Evolutionary conservation across 2,888 invertebrate species (phyloP).

Genomic region (Chironomus riparius): DNA sequence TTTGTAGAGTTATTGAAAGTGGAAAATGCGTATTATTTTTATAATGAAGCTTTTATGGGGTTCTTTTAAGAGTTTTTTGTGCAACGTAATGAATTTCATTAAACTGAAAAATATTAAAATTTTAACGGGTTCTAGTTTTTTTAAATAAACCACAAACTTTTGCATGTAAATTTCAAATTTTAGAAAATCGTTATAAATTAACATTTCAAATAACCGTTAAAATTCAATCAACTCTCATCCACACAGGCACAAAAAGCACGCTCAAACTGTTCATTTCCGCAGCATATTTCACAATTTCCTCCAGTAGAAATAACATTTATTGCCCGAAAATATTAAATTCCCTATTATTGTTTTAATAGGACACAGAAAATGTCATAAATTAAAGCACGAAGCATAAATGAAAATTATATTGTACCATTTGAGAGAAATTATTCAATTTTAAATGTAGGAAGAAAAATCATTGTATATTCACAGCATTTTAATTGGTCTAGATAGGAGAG

Average conservation of each 20-base stretch:
- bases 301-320: too few relatives aligned
- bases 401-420: not conserved
- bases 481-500: not conserved
- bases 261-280: not conserved
- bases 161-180: too few relatives aligned
- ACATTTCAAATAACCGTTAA: too few relatives aligned
- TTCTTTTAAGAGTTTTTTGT: not conserved
- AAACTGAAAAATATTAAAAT: too few relatives aligned
- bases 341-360: not conserved
- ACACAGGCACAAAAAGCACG: not conserved
- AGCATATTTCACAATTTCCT: too few relatives aligned
- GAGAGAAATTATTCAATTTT: not conserved
- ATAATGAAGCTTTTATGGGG: not conserved
- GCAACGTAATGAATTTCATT: too few relatives aligned
- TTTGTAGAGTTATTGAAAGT: too few relatives aligned
- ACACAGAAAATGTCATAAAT: conserved; percentile 2
- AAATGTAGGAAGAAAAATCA: not conserved
- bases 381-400: not conserved
- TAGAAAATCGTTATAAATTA: too few relatives aligned
- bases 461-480: conserved; percentile 21
- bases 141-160: too few relatives aligned
- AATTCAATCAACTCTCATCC: not conserved
- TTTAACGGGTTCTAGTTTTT: too few relatives aligned
- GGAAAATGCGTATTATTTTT: too few relatives aligned
- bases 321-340: too few relatives aligned